phyloP scores from a whole-genome alignment of 2,797 vertebrate species.

The Molothrus ater region DNA sequence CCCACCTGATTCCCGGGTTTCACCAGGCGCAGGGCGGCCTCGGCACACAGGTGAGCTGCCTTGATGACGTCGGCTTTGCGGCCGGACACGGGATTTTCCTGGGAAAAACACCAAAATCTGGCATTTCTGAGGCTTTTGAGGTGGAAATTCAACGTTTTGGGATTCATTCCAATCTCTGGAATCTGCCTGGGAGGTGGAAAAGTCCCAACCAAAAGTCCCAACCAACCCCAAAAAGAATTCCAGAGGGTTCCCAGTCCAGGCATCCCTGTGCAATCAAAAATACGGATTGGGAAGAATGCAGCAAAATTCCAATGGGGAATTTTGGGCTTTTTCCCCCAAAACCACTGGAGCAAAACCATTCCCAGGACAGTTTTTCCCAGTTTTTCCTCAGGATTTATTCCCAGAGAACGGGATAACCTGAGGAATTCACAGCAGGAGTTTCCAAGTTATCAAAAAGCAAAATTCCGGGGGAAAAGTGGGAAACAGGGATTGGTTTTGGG shows the following conservation, averaged over 20 bases:
- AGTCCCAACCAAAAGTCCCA: too few species aligned
- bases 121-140: too few species aligned
- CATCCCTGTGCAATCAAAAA: too few species aligned
- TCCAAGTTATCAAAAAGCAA: background rate
- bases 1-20: conserved; percentile 88
- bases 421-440: background rate
- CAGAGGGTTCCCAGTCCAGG: background rate
- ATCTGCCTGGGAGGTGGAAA: rapidly evolving
- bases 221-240: rapidly evolving
- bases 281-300: rapidly evolving
- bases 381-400: background rate
- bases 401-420: rapidly evolving
- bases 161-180: rapidly evolving
- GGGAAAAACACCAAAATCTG: background rate
- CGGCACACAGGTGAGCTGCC: conserved; percentile 93
- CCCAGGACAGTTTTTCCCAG: background rate
- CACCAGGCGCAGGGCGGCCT: conserved; percentile 94
- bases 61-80: conserved; percentile 94
- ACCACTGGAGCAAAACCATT: too few species aligned
- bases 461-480: background rate
- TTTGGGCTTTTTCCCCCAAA: background rate
- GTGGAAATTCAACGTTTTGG: rapidly evolving
- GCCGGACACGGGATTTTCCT: conserved; percentile 90
- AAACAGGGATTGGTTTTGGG: background rate
- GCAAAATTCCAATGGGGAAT: rapidly evolving